These are phyloP conservation scores for Leptonema lineaticorne DNA, from an alignment of 1,140 invertebrate species.

Conservation along the genomic window DNA sequence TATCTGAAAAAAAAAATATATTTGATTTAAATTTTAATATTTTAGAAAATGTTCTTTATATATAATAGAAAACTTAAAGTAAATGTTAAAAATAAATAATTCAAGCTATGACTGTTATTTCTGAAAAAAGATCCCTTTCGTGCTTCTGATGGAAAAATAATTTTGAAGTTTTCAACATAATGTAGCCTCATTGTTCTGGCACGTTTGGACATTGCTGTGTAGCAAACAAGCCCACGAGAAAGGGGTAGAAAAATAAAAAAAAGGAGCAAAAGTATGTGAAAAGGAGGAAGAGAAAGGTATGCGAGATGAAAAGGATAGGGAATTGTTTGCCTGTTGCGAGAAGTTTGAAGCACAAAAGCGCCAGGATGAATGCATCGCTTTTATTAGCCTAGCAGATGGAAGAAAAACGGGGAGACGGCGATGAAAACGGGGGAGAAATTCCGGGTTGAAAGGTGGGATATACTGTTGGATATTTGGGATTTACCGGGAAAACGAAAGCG, in stretches of 20 bases:
- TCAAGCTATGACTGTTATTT: too few species aligned
- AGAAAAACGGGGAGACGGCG: not conserved
- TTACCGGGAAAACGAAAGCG: not conserved
- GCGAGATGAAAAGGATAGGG: constrained; percentile 17
- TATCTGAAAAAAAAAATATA: too few species aligned
- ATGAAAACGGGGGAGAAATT: not conserved
- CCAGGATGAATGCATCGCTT: constrained; percentile 19
- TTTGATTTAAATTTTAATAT: too few species aligned
- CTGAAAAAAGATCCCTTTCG: too few species aligned
- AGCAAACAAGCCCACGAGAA: not conserved
- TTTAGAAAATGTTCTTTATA: too few species aligned
- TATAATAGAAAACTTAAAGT: too few species aligned
- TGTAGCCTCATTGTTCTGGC: too few species aligned
- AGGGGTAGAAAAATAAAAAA: not conserved
- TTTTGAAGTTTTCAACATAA: too few species aligned
- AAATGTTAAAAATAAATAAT: too few species aligned
- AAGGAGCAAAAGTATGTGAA: constrained; percentile 15
- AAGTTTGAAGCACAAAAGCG: constrained; percentile 21
- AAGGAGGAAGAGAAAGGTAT: constrained; percentile 12
- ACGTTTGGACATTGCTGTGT: not conserved
- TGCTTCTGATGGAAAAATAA: too few species aligned
- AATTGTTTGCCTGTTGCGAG: constrained; percentile 18
- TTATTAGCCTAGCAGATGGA: constrained; percentile 8
- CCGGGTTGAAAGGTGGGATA: not conserved
- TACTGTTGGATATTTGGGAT: not conserved